Base-by-base conservation (phyloP, 2,797 vertebrate genomes). In the Tragopan temminckii region DNA sequence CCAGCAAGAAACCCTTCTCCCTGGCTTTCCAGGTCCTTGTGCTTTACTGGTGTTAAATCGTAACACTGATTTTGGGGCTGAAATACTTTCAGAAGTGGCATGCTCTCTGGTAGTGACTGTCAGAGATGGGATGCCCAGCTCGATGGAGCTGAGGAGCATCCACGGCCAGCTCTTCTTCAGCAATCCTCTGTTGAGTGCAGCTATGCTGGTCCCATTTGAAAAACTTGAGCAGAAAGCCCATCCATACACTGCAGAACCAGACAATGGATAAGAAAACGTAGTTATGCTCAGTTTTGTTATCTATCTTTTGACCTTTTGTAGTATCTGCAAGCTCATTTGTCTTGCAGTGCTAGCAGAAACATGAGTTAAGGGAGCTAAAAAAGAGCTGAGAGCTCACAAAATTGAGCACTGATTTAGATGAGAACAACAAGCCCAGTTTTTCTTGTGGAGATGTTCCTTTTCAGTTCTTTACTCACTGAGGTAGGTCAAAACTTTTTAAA, bases 261-360 rank as follows among this genome's bases (percentile, higher is more conserved):
- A 18, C 24, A 35, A 10, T 3, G 52, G 63, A 17, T 63, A 19
- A 74, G 48, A 63, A 72, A 79, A 91, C 13, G 7, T 9, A 36
- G 24, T 76, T 59, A 57, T 35, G 72, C 17, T 78, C 18, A 59
- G 77, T 57, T 36, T 36, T 79, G 58, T 57, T 86, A 2, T 36
- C 23, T 70, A 42, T 63, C 80, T 93, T 77, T 50, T 92, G 91
- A 95, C 82, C 76, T 94, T 95, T 89, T 40, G 72, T 75, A 46
- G n/a, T 71, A 80, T 31, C n/a, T 43, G 69, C 50, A 71, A 46
- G 61, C 81, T 90, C 84, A 4, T 94, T 92, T 94, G 86, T 96
- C 69, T 87, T 80, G 62, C 68, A 85, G 79, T 31, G 12, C 24
- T 7, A 43, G 59, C 53, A 90, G 81, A 85, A 90, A 59, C 7